Conservation (phyloP, 1,140 invertebrate species). For the Hylaeus volcanicus region DNA sequence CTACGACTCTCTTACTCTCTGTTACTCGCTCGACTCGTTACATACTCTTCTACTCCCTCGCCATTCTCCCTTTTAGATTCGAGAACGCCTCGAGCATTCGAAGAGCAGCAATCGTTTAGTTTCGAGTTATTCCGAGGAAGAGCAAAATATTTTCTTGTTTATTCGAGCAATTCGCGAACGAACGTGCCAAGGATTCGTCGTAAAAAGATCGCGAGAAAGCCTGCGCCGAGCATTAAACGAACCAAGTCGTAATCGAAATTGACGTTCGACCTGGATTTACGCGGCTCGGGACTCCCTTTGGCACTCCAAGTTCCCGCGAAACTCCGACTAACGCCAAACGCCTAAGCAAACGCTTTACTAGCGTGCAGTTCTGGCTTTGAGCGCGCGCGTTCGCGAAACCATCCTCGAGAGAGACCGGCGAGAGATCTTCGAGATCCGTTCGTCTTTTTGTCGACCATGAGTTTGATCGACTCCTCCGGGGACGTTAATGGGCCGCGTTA, state of each 20-base stretch:
- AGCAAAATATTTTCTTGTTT: slow-evolving; percentile 22
- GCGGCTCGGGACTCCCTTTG: slow-evolving; percentile 8
- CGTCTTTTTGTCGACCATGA: slow-evolving; percentile 18
- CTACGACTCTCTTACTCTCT: slow-evolving; percentile 56
- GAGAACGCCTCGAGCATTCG: no score
- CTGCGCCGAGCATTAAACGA: slow-evolving; percentile 39
- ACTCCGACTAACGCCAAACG: slow-evolving; percentile 18
- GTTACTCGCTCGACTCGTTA: slow-evolving; percentile 58
- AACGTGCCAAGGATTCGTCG: slow-evolving; percentile 1
- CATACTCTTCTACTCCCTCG: slow-evolving; percentile 36
- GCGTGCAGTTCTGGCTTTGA: neutral
- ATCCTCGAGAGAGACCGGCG: neutral
- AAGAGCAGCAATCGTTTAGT: no score
- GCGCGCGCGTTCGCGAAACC: neutral
- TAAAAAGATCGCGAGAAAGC: slow-evolving; percentile 18
- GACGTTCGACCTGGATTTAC: slow-evolving; percentile 31
- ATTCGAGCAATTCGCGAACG: neutral
- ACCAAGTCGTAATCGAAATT: slow-evolving; percentile 50
- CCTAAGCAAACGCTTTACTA: slow-evolving; percentile 24
- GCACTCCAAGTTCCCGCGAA: slow-evolving; percentile 2
- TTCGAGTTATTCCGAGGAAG: no score
- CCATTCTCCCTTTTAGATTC: neutral
- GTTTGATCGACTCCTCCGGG: slow-evolving; percentile 1
- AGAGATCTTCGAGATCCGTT: neutral
- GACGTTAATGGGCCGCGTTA: slow-evolving; percentile 23